A percentile compares a stretch with the other conserved stretches of the same genome.
These are phyloP conservation scores for Bergia sp. DNA, from an alignment of 92 coral and sea anemone species.

Conservation along the genomic window DNA sequence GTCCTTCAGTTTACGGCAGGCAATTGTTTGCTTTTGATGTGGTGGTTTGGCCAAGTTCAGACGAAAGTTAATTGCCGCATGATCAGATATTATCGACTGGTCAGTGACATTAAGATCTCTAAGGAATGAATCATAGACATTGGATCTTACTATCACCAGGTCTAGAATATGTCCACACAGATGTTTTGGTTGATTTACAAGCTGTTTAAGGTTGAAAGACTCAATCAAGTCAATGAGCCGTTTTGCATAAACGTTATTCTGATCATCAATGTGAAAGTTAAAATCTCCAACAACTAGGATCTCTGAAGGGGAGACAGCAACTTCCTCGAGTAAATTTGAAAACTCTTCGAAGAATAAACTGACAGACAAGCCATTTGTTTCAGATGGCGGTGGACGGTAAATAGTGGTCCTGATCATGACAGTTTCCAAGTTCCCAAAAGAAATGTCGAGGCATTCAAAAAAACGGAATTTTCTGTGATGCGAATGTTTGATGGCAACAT, in stretches of 20 bases:
- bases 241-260: constrained; percentile 34
- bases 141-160: constrained; percentile 48
- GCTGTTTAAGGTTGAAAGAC: constrained; percentile 37
- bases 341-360: constrained; percentile 40
- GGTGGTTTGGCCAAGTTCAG: constrained; percentile 53
- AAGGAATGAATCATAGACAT: constrained; percentile 38
- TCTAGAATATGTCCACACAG: constrained; percentile 47
- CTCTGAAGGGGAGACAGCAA: constrained; percentile 39
- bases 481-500: constrained; percentile 37
- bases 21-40: constrained; percentile 32
- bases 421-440: constrained; percentile 30
- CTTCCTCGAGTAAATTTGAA: constrained; percentile 48
- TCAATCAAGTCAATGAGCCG: constrained; percentile 27
- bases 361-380: constrained; percentile 48
- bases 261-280: constrained; percentile 42
- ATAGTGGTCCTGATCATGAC: constrained; percentile 29
- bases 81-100: constrained; percentile 35
- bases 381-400: constrained; percentile 59
- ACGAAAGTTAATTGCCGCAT: constrained; percentile 43
- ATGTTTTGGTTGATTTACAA: constrained; percentile 39
- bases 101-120: constrained; percentile 12
- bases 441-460: constrained; percentile 47
- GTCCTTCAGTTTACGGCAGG: constrained; percentile 37
- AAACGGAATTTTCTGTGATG: constrained; percentile 38
- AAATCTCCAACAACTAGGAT: constrained; percentile 37